phyloP scores from a whole-genome alignment of 2,888 invertebrate genomes.

The Orgyia antiqua region DNA sequence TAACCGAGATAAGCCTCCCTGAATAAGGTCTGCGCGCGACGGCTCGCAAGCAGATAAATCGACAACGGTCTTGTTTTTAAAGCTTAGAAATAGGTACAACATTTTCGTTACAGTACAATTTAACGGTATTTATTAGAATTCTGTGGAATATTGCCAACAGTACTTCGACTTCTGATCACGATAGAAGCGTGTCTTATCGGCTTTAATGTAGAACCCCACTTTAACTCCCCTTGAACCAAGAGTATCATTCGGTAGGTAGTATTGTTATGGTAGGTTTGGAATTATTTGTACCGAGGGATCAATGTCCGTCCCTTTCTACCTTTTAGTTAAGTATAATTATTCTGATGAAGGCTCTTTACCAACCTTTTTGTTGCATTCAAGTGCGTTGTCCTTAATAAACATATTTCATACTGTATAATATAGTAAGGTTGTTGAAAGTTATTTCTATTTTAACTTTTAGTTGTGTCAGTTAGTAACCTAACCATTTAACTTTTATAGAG shows the following conservation, averaged over 20 bases:
- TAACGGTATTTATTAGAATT: constrained; percentile 1
- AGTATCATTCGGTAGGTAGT: constrained; percentile 17
- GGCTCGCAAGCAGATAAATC: too few relatives aligned
- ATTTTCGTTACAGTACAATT: constrained; percentile 12
- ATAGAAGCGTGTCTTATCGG: constrained; percentile 45
- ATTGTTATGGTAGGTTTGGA: constrained; percentile 26
- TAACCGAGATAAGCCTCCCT: constrained; percentile 11
- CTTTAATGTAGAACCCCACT: constrained; percentile 33
- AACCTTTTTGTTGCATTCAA: constrained; percentile 5
- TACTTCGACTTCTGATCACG: constrained; percentile 27
- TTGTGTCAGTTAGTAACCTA: too few relatives aligned
- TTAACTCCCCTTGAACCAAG: constrained; percentile 16
- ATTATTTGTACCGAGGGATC: constrained; percentile 10
- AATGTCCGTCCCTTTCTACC: constrained; percentile 5
- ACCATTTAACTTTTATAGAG: too few relatives aligned
- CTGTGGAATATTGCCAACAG: constrained; percentile 4
- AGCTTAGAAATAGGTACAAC: constrained; percentile 14
- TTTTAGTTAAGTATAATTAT: constrained; percentile 11
- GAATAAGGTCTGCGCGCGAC: constrained; percentile 10
- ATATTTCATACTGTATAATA: too few relatives aligned
- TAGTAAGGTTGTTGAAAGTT: too few relatives aligned
- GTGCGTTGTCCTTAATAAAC: too few relatives aligned
- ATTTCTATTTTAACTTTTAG: too few relatives aligned
- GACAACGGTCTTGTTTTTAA: constrained; percentile 15
- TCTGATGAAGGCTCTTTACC: constrained; percentile 11